Percentiles rank a stretch among this genome's conserved stretches.
Evolutionary conservation across 2,888 invertebrate genomes (phyloP).

Genomic region (Aporophyla lueneburgensis): DNA sequence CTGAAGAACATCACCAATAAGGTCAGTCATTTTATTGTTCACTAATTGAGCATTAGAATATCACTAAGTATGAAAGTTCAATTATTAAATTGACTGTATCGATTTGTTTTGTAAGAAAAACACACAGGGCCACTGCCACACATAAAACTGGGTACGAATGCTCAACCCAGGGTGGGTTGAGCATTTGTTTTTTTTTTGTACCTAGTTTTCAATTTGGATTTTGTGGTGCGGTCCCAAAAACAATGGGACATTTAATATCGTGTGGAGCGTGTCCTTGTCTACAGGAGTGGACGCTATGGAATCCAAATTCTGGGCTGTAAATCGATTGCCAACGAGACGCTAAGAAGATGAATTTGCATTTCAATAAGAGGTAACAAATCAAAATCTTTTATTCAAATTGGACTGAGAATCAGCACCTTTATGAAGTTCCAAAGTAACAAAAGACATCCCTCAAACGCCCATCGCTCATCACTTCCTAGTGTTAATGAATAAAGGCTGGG

Average conservation of each 20-base stretch:
- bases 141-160: too few relatives aligned
- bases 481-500: not conserved
- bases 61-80: not conserved
- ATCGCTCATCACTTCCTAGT: not conserved
- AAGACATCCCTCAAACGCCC: not conserved
- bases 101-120: not conserved
- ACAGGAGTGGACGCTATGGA: too few relatives aligned
- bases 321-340: too few relatives aligned
- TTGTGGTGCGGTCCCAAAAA: too few relatives aligned
- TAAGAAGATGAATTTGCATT: not conserved
- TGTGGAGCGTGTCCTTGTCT: too few relatives aligned
- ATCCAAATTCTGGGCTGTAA: too few relatives aligned
- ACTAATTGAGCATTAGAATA: not conserved
- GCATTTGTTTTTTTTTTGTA: too few relatives aligned
- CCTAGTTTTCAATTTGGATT: not conserved
- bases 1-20: not conserved
- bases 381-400: slow-evolving; percentile 3
- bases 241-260: too few relatives aligned
- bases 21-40: not conserved
- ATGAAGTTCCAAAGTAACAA: not conserved
- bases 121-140: not conserved
- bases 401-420: not conserved
- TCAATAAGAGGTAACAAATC: slow-evolving; percentile 1
- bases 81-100: not conserved
- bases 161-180: too few relatives aligned